phyloP scores from a whole-genome alignment of 2,797 vertebrate species.

The Pangasius krempfi region DNA sequence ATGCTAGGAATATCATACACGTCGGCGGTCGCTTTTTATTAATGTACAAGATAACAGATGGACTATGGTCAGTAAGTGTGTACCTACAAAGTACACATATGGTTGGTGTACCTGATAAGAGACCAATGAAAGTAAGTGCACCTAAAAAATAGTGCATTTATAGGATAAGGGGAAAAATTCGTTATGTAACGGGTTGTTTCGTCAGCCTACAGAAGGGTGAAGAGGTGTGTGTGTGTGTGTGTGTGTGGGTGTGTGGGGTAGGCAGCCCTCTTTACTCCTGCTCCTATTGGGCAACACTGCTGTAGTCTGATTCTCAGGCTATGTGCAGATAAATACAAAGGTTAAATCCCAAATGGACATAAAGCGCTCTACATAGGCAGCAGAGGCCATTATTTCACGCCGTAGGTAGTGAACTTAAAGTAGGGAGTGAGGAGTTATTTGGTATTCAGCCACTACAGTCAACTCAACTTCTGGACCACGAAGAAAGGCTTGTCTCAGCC shows the following conservation, averaged over 20 bases:
- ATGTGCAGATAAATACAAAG: conserved; percentile 14
- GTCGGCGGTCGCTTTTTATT: background rate
- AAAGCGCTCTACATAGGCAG: background rate
- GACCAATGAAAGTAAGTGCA: background rate
- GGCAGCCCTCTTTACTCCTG: conserved; percentile 26
- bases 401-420: background rate
- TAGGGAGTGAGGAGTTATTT: background rate
- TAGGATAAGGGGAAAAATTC: background rate
- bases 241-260: background rate
- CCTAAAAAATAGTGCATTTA: background rate
- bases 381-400: background rate
- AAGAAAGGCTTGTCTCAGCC: background rate
- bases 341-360: background rate
- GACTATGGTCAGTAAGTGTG: background rate
- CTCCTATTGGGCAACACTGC: conserved; percentile 30
- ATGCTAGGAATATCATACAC: background rate
- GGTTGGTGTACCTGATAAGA: background rate
- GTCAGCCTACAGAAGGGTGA: background rate
- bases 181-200: conserved; percentile 1
- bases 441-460: background rate
- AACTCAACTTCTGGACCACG: background rate
- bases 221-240: background rate
- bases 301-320: conserved; percentile 30
- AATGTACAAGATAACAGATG: background rate
- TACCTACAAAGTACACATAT: background rate